Evolutionary conservation across 2,888 invertebrate genomes (phyloP), one percentile per base, ranked within the genome.

Genomic region (Heteromurus nitidus): DNA sequence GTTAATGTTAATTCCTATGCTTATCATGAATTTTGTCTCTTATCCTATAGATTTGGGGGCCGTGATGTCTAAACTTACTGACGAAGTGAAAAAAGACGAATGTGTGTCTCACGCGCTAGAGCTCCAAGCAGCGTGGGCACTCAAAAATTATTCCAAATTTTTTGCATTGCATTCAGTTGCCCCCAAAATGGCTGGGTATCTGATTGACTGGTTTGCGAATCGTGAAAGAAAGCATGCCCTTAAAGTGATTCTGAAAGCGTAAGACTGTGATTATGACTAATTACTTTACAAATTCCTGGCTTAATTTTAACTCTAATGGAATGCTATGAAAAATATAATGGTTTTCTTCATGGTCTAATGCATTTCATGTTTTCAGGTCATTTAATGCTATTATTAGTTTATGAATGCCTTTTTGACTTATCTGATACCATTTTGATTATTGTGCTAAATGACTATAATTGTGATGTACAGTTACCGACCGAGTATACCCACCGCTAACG

Each of bases 181-280:
- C 50, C 99, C 99, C 22, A 92, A 95, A 89, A 99, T 99, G 99
- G 95, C 96, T 60, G 96, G 96, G 79, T 97, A 96, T 91, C 92
- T 99, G 87, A 95, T 99, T 91, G 98, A 99, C 91, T 97, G 98
- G 97, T 99, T 99, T 92, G 93, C 97, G 89, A 95, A 97, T 86
- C 92, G 99, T 88, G 98, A 98, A 90, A 92, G 99, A 89, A 97
- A 96, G 91, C 91, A 92, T 88, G 98, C 97, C 88, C 92, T 99
- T 89, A 97, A 95, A 91, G 93, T 93, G 89, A 95, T 99, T 90
- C 93, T 98, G 87, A 99, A 97, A 93, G 94, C 97, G 98, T 99
- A 96, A 92, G 98, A 97, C 47, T 42, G 13, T 28, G 50, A 30
- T 65, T 53, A 60, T 24, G 16, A 68, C 3, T 16, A n/a, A 62